These are phyloP conservation scores for Cheilosia pagana DNA, from an alignment of 2,888 invertebrate species.

Conservation along the genomic window DNA sequence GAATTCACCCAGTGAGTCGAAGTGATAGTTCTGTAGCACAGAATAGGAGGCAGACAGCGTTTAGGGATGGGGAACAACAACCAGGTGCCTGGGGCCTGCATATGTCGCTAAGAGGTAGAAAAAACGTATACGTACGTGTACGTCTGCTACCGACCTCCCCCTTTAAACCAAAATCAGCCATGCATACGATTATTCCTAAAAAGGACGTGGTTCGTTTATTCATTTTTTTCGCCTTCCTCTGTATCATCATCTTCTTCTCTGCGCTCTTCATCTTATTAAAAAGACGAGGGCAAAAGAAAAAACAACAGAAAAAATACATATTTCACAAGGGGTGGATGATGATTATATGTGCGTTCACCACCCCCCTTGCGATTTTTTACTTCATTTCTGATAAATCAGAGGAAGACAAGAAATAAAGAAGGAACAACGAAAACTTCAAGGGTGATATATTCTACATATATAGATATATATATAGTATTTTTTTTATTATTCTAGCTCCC, in stretches of 20 bases:
- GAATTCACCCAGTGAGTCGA: constrained; percentile 26
- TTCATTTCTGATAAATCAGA: constrained; percentile 71
- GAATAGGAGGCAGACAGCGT: neutral
- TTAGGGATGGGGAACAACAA: constrained; percentile 28
- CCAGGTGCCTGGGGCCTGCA: constrained; percentile 40
- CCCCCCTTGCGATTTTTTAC: constrained; percentile 55
- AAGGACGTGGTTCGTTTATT: constrained; percentile 55
- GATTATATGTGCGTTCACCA: constrained; percentile 65
- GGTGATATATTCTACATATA: constrained; percentile 49
- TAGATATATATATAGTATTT: neutral
- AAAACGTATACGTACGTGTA: constrained; percentile 46
- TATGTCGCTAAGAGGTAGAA: constrained; percentile 45
- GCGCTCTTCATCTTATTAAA: constrained; percentile 74
- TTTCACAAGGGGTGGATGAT: constrained; percentile 67
- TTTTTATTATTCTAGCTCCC: constrained; percentile 31
- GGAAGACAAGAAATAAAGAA: constrained; percentile 69
- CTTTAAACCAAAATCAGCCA: constrained; percentile 59
- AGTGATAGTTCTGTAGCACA: neutral
- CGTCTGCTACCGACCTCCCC: constrained; percentile 23
- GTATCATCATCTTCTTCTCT: constrained; percentile 62
- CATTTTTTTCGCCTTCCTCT: constrained; percentile 45
- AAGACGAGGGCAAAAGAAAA: constrained; percentile 68
- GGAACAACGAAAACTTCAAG: constrained; percentile 65
- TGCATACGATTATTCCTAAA: constrained; percentile 73
- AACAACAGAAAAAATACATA: constrained; percentile 62